Conservation (phyloP, 1,140 invertebrate species). For the Mizuhopecten yessoensis region DNA sequence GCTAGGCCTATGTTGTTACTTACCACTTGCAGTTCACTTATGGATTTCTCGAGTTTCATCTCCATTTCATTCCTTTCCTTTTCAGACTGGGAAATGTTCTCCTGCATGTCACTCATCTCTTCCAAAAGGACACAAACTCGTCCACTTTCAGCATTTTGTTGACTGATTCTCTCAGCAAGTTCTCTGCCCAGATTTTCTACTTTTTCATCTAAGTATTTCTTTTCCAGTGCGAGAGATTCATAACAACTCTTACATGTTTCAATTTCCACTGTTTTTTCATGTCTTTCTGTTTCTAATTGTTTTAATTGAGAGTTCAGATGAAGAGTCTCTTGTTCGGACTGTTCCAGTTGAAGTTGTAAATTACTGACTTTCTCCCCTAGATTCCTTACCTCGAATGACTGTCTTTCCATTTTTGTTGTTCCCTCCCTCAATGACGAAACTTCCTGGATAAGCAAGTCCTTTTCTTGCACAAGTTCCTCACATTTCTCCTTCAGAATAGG, state of each 20-base stretch:
- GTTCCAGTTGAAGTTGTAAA: background rate
- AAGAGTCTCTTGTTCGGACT: background rate
- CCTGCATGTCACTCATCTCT: constrained; percentile 5
- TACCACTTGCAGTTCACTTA: background rate
- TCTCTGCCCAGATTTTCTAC: background rate
- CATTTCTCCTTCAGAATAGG: background rate
- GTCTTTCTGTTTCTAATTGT: background rate
- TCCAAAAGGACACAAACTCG: background rate
- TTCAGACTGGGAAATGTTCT: background rate
- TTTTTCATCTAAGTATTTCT: background rate
- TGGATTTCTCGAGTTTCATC: background rate
- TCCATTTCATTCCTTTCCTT: background rate
- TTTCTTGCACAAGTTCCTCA: background rate
- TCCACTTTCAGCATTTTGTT: constrained; percentile 12
- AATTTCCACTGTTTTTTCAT: background rate
- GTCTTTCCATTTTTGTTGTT: background rate
- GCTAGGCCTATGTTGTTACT: background rate
- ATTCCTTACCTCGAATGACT: background rate
- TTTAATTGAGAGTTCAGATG: background rate
- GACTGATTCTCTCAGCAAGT: background rate
- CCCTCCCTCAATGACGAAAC: background rate
- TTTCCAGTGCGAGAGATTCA: background rate
- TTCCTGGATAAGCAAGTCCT: background rate
- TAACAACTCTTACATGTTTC: background rate
- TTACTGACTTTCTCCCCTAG: background rate